A percentile compares a stretch with the other conserved stretches of the same genome.
These are phyloP conservation scores for Dreissena polymorpha DNA, from an alignment of 1,140 invertebrate species.

Conservation along the genomic window DNA sequence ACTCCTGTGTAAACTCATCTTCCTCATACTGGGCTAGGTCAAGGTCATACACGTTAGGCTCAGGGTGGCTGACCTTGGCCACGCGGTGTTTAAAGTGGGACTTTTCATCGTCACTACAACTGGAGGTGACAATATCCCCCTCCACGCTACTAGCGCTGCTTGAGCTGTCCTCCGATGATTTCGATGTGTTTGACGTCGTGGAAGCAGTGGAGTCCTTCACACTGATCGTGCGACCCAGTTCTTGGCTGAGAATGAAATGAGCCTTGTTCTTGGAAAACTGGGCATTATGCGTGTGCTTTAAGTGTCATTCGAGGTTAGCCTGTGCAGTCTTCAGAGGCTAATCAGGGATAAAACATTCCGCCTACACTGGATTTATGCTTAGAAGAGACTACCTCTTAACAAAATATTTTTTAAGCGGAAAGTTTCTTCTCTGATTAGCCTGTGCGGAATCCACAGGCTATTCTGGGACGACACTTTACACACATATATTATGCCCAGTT, in stretches of 20 bases:
- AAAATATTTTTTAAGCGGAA: no score
- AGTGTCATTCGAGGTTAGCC: no score
- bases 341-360: no score
- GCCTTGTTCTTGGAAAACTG: no score
- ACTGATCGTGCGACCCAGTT: constrained; percentile 74
- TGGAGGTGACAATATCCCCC: constrained; percentile 57
- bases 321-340: no score
- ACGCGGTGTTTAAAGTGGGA: not conserved
- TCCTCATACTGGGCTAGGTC: constrained; percentile 16
- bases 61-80: not conserved
- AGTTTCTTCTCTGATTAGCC: no score
- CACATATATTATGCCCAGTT: no score
- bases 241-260: constrained; percentile 52
- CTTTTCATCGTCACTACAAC: constrained; percentile 20
- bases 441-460: no score
- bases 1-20: constrained; percentile 18
- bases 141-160: constrained; percentile 64
- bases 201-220: constrained; percentile 76
- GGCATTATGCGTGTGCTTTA: no score
- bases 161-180: constrained; percentile 69
- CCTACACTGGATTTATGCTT: no score
- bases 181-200: constrained; percentile 69
- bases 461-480: no score
- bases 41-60: constrained; percentile 32
- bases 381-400: no score